Percentiles rank a stretch among this genome's conserved stretches.
phyloP scores from a whole-genome alignment of 2,888 invertebrate genomes.

The Perithous albicinctus region DNA sequence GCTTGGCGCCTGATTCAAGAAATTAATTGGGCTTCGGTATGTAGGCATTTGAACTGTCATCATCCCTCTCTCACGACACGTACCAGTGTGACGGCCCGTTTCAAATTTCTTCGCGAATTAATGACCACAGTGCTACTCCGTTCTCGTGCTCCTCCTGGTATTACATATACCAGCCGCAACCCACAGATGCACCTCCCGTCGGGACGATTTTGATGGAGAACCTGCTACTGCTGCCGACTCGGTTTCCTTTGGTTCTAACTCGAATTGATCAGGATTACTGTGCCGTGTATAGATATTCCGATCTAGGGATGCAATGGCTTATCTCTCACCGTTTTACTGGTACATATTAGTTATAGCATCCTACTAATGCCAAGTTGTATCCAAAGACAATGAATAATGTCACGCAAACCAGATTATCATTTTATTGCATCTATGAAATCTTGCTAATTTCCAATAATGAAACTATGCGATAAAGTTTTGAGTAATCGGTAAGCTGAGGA shows the following conservation, averaged over 20 bases:
- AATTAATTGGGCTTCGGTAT: conserved; percentile 14
- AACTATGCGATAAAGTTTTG: background rate
- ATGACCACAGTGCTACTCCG: conserved; percentile 18
- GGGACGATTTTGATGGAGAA: conserved; percentile 54
- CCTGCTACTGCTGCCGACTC: background rate
- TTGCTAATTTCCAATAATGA: background rate
- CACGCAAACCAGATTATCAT: background rate
- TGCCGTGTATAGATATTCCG: background rate
- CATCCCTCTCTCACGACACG: background rate
- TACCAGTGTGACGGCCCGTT: conserved; percentile 5
- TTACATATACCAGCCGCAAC: background rate
- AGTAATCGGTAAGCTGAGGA: background rate
- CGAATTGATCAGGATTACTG: background rate
- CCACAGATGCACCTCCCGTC: conserved; percentile 33
- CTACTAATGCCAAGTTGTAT: background rate
- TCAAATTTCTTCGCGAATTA: conserved; percentile 34
- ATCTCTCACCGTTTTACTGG: background rate
- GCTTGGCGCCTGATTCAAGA: no score
- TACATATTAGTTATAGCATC: background rate
- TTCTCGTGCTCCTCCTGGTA: conserved; percentile 14
- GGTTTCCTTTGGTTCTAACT: conserved; percentile 17
- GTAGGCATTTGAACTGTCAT: background rate
- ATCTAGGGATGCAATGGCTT: background rate
- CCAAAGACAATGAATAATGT: background rate
- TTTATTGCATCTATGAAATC: background rate